phyloP scores from a whole-genome alignment of 2,888 invertebrate species.

The Leucophora obtusa region DNA sequence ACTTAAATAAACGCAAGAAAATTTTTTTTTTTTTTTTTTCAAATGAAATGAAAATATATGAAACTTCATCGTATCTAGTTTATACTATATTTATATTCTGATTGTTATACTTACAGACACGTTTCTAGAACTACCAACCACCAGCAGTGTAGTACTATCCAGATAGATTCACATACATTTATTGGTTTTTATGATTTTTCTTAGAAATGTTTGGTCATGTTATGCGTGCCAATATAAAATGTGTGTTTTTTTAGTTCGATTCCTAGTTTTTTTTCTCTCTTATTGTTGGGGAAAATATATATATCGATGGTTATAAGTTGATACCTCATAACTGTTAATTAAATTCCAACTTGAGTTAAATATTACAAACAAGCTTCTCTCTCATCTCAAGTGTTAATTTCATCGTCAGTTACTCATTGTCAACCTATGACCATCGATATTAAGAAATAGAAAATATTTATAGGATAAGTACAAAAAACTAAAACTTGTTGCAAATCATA shows the following conservation, averaged over 20 bases:
- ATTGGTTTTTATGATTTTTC: constrained; percentile 46
- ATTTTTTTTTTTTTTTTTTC: background rate
- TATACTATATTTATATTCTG: constrained; percentile 40
- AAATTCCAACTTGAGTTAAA: too few relatives aligned
- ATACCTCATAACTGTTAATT: too few relatives aligned
- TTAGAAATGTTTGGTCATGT: constrained; percentile 56
- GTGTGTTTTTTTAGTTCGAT: background rate
- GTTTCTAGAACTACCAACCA: constrained; percentile 21
- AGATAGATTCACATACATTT: constrained; percentile 6
- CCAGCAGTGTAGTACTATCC: background rate
- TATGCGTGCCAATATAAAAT: constrained; percentile 57
- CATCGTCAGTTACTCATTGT: too few relatives aligned
- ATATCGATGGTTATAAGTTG: too few relatives aligned
- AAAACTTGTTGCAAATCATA: constrained; percentile 64
- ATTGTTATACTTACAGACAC: constrained; percentile 41
- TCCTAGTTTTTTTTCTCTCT: constrained; percentile 1
- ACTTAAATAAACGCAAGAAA: background rate
- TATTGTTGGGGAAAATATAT: too few relatives aligned
- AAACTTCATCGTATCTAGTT: constrained; percentile 15
- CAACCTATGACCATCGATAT: too few relatives aligned
- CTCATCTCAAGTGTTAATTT: too few relatives aligned
- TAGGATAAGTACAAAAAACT: constrained; percentile 31
- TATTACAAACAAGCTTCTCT: too few relatives aligned
- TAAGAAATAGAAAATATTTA: constrained; percentile 47
- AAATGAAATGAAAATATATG: constrained; percentile 23